phyloP scores from a whole-genome alignment of 2,888 invertebrate genomes.

The Nephrotoma flavescens region DNA sequence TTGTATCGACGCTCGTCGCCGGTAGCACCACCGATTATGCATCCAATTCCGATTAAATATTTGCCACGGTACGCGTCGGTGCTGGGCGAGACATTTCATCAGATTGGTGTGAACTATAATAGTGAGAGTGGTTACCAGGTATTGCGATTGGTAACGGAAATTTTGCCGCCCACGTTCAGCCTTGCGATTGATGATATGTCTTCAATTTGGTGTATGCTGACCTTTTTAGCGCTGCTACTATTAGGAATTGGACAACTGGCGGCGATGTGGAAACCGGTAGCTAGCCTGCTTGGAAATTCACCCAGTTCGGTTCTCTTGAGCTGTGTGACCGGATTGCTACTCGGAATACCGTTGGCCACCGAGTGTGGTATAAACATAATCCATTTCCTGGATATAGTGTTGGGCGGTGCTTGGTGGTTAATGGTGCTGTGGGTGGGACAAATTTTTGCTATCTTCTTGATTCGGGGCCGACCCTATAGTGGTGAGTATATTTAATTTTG shows the following conservation, averaged over 20 bases:
- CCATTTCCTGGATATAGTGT: conserved; percentile 70
- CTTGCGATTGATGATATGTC: conserved; percentile 61
- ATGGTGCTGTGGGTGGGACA: conserved; percentile 61
- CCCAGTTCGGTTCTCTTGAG: conserved; percentile 60
- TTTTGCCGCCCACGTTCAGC: conserved; percentile 76
- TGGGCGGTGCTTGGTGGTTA: conserved; percentile 81
- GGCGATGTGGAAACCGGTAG: conserved; percentile 84
- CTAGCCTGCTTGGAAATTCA: conserved; percentile 60
- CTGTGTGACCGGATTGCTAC: conserved; percentile 64
- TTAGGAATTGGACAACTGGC: conserved; percentile 81
- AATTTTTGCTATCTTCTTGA: conserved; percentile 70
- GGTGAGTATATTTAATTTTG: conserved; percentile 28
- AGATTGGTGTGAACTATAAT: conserved; percentile 7
- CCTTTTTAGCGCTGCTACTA: conserved; percentile 69
- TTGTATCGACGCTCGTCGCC: conserved; percentile 45
- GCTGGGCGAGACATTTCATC: conserved; percentile 23
- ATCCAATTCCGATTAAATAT: conserved; percentile 33
- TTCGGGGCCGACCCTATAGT: conserved; percentile 73
- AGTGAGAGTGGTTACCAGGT: conserved; percentile 65
- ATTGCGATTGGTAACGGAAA: conserved; percentile 69
- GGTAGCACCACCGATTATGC: conserved; percentile 39
- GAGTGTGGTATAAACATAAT: conserved; percentile 71
- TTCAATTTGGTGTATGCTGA: conserved; percentile 77
- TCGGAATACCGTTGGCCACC: conserved; percentile 76
- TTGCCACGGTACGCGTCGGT: conserved; percentile 29